A percentile compares a stretch with the other conserved stretches of the same genome.
phyloP scores from a whole-genome alignment of 2,113 vertebrate genomes.

The Ctenomys sociabilis region DNA sequence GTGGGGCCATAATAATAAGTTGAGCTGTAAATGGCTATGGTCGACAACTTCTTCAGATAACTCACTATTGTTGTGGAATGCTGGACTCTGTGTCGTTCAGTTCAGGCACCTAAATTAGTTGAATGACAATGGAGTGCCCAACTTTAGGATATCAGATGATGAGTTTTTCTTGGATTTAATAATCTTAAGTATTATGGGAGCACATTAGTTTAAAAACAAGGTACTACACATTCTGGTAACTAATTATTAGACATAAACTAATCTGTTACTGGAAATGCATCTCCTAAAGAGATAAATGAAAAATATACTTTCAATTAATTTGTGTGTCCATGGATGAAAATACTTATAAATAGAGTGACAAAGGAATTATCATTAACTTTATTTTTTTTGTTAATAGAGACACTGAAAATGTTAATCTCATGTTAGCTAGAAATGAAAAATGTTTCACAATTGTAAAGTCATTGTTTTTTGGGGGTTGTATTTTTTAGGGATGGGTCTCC shows the following conservation, averaged over 20 bases:
- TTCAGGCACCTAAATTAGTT: no score
- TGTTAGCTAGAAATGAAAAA: background rate
- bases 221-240: background rate
- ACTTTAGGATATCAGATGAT: background rate
- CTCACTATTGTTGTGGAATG: no score
- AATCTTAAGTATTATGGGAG: background rate
- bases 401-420: background rate
- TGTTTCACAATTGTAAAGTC: background rate
- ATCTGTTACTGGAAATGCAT: constrained; percentile 41
- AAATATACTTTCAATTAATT: constrained; percentile 43
- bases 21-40: no score
- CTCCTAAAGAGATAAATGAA: constrained; percentile 54
- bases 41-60: no score
- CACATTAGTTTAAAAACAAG: background rate
- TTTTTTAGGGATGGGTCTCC: no score
- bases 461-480: no score
- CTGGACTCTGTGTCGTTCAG: no score
- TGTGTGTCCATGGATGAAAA: constrained; percentile 64
- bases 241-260: constrained; percentile 36
- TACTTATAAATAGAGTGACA: constrained; percentile 58
- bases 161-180: background rate
- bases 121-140: no score
- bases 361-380: constrained; percentile 15
- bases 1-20: no score
- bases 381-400: constrained; percentile 22